Evolutionary conservation across 1,140 invertebrate species (phyloP).

Genomic region (Apis dorsata): DNA sequence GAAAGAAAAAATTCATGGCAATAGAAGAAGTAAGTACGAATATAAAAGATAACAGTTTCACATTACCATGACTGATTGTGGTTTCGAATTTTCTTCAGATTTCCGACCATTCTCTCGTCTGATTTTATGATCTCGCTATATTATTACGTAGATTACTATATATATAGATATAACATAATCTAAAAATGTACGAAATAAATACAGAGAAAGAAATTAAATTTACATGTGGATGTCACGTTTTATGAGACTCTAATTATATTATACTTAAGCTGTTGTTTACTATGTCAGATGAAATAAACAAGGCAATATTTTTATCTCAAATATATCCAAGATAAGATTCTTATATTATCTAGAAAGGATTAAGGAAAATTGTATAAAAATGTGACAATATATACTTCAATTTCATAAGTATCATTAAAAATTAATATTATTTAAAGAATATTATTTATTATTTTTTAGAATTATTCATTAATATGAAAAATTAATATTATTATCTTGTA

Average conservation of each 20-base stretch:
- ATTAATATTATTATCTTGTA: background rate
- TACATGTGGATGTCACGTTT: background rate
- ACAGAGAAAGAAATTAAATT: background rate
- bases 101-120: background rate
- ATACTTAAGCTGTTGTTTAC: background rate
- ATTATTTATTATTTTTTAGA: background rate
- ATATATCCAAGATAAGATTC: background rate
- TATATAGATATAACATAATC: background rate
- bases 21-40: too few species aligned
- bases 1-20: too few species aligned
- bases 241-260: background rate
- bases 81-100: too few species aligned
- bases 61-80: too few species aligned
- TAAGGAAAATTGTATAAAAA: background rate
- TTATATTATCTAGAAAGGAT: background rate
- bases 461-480: background rate
- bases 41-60: too few species aligned
- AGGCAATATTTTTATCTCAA: background rate
- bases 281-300: background rate
- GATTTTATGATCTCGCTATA: background rate
- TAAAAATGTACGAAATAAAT: background rate
- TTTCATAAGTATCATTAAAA: too few species aligned
- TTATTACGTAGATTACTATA: background rate
- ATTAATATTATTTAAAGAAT: too few species aligned
- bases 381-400: too few species aligned